These are phyloP conservation scores for Ornithoptera priamus DNA, from an alignment of 2,888 invertebrate species.

Conservation along the genomic window DNA sequence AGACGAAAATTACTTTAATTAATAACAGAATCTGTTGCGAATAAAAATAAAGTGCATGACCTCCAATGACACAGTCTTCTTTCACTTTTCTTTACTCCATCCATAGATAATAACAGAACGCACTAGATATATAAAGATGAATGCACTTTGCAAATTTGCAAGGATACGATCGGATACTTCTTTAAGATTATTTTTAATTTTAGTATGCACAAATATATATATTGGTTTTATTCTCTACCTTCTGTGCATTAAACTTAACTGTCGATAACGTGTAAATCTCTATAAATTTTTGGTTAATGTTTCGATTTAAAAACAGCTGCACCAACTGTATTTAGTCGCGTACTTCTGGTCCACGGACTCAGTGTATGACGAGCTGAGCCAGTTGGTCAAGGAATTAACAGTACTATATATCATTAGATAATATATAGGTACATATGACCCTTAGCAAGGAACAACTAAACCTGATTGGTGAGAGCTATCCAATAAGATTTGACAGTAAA, in stretches of 20 bases:
- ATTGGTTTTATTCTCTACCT: neutral
- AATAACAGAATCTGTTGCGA: slow-evolving; percentile 42
- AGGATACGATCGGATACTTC: slow-evolving; percentile 28
- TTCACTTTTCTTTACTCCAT: slow-evolving; percentile 61
- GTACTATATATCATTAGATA: too few species aligned
- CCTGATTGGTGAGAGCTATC: too few species aligned
- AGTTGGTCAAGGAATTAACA: too few species aligned
- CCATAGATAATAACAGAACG: slow-evolving; percentile 33
- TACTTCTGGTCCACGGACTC: too few species aligned
- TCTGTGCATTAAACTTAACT: neutral
- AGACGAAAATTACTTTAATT: slow-evolving; percentile 31
- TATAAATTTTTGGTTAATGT: too few species aligned
- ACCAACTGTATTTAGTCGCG: too few species aligned
- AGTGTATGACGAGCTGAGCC: too few species aligned
- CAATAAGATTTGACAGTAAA: too few species aligned
- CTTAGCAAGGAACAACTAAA: too few species aligned
- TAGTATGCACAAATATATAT: neutral
- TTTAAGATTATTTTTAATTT: neutral
- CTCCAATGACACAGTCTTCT: slow-evolving; percentile 70
- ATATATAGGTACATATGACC: too few species aligned
- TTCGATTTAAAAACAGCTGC: too few species aligned
- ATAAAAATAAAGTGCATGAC: slow-evolving; percentile 76
- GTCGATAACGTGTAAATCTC: neutral
- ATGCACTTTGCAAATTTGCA: slow-evolving; percentile 32
- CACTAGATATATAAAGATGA: slow-evolving; percentile 30